phyloP scores from a whole-genome alignment of 2,888 invertebrate genomes.

The Sipunculus nudus region DNA sequence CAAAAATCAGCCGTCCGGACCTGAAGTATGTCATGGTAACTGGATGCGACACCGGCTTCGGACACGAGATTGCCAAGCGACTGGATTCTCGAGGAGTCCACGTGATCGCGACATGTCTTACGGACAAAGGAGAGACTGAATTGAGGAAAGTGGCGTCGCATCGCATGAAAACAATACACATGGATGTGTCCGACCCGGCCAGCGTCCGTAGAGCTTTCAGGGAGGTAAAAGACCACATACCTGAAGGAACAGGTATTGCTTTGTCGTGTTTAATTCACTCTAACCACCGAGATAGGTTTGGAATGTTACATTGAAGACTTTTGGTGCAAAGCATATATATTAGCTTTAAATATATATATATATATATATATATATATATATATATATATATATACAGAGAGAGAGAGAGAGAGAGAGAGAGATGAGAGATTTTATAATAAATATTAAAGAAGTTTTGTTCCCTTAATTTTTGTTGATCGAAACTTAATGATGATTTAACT shows the following conservation, averaged over 20 bases:
- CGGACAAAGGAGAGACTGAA: conserved; percentile 19
- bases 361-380: no score
- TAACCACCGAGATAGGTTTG: no score
- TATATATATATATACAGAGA: no score
- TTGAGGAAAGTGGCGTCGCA: conserved; percentile 12
- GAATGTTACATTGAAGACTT: no score
- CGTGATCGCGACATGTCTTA: conserved; percentile 17
- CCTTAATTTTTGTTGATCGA: no score
- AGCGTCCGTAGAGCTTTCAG: conserved; percentile 33
- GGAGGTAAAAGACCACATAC: conserved; percentile 33
- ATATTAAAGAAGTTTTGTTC: no score
- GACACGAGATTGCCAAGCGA: not conserved
- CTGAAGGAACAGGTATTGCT: conserved; percentile 42
- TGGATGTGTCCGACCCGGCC: conserved; percentile 40
- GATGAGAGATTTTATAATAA: no score
- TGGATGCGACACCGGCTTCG: conserved; percentile 22
- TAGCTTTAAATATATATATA: no score
- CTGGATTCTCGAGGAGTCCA: conserved; percentile 18
- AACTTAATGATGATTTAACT: no score
- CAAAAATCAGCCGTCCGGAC: not conserved
- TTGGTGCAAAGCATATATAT: no score
- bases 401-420: no score
- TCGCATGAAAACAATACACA: conserved; percentile 24
- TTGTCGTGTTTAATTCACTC: no score
- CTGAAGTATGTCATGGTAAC: conserved; percentile 20